Evolutionary conservation across 2,888 invertebrate species (phyloP).

Genomic region (Pterostichus madidus): DNA sequence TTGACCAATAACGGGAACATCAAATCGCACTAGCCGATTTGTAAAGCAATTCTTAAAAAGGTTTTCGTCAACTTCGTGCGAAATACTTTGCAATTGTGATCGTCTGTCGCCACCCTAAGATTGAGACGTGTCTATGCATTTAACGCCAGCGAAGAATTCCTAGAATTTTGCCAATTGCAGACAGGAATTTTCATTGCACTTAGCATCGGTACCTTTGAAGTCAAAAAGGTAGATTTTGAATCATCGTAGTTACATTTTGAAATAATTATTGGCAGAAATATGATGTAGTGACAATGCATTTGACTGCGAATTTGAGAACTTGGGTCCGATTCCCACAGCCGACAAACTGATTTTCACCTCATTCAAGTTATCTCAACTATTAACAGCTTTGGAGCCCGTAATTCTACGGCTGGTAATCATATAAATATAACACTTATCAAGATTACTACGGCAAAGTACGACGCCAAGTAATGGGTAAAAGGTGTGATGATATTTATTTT

Average conservation of each 20-base stretch:
- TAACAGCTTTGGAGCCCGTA: too few relatives aligned
- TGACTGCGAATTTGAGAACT: too few relatives aligned
- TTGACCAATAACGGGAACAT: slow-evolving; percentile 69
- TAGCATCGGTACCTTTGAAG: slow-evolving; percentile 9
- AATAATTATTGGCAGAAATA: background rate
- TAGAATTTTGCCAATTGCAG: slow-evolving; percentile 30
- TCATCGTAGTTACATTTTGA: background rate
- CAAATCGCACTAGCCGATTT: slow-evolving; percentile 69
- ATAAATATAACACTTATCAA: too few relatives aligned
- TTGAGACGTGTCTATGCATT: slow-evolving; percentile 33
- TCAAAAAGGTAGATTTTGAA: slow-evolving; percentile 2
- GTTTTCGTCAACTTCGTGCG: slow-evolving; percentile 32
- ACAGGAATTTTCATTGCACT: slow-evolving; percentile 18
- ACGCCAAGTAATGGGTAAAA: too few relatives aligned
- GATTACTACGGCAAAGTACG: too few relatives aligned
- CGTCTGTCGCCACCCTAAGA: slow-evolving; percentile 28
- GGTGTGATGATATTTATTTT: too few relatives aligned
- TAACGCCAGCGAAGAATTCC: background rate
- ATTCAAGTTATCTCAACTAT: too few relatives aligned
- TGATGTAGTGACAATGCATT: too few relatives aligned
- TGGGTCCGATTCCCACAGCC: too few relatives aligned
- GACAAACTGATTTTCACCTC: too few relatives aligned
- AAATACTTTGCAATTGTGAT: slow-evolving; percentile 39
- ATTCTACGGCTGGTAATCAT: too few relatives aligned
- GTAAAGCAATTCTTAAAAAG: slow-evolving; percentile 29